phyloP scores from a whole-genome alignment of 2,113 vertebrate genomes.

The Henicopernis longicauda region DNA sequence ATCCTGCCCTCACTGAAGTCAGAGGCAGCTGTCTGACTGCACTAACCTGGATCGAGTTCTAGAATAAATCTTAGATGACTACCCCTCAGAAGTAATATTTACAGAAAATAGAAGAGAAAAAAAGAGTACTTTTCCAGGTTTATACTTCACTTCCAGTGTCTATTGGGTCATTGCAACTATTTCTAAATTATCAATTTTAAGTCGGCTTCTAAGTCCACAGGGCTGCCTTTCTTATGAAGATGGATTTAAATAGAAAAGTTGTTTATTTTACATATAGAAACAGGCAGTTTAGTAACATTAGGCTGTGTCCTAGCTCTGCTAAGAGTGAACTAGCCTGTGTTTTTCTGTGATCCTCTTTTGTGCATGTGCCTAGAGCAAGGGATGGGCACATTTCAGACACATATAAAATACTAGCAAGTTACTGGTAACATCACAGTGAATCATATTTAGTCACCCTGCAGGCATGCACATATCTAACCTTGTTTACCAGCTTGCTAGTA shows the following conservation, averaged over 20 bases:
- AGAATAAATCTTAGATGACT: neutral
- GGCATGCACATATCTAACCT: neutral
- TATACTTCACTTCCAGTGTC: neutral
- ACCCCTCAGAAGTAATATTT: neutral
- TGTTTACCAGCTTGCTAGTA: neutral
- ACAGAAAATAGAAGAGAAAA: neutral
- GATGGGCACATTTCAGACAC: neutral
- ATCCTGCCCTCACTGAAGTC: neutral
- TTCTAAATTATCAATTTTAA: neutral
- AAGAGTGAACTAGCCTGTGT: neutral
- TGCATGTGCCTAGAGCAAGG: neutral
- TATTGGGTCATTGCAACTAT: neutral
- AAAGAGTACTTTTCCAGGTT: neutral
- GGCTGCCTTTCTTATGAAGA: neutral
- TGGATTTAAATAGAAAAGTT: neutral
- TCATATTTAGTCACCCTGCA: conserved; percentile 2
- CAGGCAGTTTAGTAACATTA: neutral
- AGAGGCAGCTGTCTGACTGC: neutral
- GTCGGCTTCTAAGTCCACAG: neutral
- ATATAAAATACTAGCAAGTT: neutral
- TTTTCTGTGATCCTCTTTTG: neutral
- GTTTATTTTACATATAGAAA: neutral
- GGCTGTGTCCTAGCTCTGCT: neutral
- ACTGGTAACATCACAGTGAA: neutral
- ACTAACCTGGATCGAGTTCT: neutral